phyloP scores from a whole-genome alignment of 2,113 vertebrate genomes.

The Pteruthius melanotis region DNA sequence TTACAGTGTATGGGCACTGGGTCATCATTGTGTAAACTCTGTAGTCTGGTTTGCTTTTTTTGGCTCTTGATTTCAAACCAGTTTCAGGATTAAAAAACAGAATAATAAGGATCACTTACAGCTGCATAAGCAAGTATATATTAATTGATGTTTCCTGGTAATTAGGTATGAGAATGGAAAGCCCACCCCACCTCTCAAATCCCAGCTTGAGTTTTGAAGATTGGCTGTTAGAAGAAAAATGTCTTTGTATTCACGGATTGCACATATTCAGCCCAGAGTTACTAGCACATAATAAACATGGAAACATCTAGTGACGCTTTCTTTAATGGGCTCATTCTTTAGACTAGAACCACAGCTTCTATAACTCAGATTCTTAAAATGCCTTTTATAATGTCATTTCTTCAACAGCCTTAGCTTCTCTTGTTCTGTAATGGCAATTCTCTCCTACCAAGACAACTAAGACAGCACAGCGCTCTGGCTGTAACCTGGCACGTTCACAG shows the following conservation, averaged over 20 bases:
- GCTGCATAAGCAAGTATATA: not conserved
- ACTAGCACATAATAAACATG: conserved; percentile 50
- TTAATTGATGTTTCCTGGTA: conserved; percentile 38
- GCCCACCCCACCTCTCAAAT: conserved; percentile 12
- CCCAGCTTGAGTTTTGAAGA: conserved; percentile 22
- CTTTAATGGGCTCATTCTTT: conserved; percentile 49
- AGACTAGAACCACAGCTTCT: conserved; percentile 14
- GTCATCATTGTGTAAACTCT: not conserved
- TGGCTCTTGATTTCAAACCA: not conserved
- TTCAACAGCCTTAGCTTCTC: not conserved
- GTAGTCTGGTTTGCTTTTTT: not conserved
- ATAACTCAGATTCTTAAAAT: conserved; percentile 18
- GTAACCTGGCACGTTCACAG: not conserved
- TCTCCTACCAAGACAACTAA: not conserved
- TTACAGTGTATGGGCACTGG: accelerated
- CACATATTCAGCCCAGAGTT: conserved; percentile 1
- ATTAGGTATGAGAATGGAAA: conserved; percentile 37
- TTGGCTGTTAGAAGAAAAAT: conserved; percentile 44
- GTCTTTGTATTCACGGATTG: conserved; percentile 32
- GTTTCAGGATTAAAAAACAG: not conserved
- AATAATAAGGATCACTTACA: conserved; percentile 6
- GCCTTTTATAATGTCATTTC: not conserved
- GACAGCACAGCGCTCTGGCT: accelerated
- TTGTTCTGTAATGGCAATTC: not conserved
- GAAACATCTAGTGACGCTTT: conserved; percentile 45